Percentiles rank a stretch among this genome's conserved stretches.
Evolutionary conservation across 2,888 invertebrate genomes (phyloP).

Genomic region (Alitta virens): DNA sequence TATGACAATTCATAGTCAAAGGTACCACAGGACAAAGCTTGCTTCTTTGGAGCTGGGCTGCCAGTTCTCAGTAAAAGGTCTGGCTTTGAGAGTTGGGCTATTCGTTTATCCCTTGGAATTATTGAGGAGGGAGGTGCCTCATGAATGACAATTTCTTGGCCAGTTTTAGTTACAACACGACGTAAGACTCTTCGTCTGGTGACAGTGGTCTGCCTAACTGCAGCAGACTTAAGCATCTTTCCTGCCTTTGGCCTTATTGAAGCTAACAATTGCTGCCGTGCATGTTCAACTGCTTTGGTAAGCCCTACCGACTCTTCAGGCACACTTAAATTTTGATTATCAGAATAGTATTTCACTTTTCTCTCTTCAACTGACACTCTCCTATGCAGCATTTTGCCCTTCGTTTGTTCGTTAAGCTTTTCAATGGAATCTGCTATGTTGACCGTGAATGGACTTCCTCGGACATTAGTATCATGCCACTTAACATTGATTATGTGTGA

Average conservation of each 20-base stretch:
- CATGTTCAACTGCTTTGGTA: not conserved
- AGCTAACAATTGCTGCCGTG: not conserved
- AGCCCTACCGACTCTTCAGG: not conserved
- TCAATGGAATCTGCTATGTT: conserved; percentile 30
- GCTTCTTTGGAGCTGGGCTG: not conserved
- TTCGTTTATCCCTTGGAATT: not conserved
- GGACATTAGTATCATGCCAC: conserved; percentile 39
- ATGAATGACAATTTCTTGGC: conserved; percentile 37
- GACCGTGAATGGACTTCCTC: conserved; percentile 43
- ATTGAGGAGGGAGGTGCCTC: conserved; percentile 11
- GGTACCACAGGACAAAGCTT: not conserved
- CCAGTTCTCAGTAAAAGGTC: not conserved
- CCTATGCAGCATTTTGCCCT: conserved; percentile 7
- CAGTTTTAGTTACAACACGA: conserved; percentile 40
- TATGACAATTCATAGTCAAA: conserved; percentile 13
- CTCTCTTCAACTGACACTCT: not conserved
- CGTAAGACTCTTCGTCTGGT: conserved; percentile 41
- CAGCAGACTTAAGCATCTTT: not conserved
- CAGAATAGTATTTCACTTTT: not conserved
- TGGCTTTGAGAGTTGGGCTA: no score
- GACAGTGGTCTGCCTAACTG: conserved; percentile 37
- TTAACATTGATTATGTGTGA: conserved; percentile 38
- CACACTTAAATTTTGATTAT: not conserved
- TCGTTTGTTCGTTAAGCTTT: conserved; percentile 8
- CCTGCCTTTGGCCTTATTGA: not conserved